Percentiles rank a stretch among this genome's conserved stretches.
phyloP scores from a whole-genome alignment of 2,888 invertebrate genomes.

The Chaitophorus viminalis region DNA sequence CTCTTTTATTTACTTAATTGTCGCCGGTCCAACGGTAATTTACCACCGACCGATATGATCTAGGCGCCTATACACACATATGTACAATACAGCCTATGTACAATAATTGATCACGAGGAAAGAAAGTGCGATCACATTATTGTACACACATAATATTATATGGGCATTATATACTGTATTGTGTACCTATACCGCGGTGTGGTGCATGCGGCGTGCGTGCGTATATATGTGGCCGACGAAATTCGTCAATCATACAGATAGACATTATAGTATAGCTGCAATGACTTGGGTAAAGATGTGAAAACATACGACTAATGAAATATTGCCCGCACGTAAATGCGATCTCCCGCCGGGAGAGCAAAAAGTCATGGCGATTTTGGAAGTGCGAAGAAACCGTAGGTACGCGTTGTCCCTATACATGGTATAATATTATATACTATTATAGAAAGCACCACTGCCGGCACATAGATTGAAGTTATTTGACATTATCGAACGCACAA shows the following conservation, averaged over 20 bases:
- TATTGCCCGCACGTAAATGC: neutral
- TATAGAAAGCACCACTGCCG: too few species aligned
- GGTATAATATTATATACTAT: neutral
- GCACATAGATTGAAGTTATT: too few species aligned
- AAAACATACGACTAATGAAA: constrained; percentile 8
- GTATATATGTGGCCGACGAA: constrained; percentile 3
- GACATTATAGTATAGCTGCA: constrained; percentile 27
- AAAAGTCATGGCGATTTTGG: neutral
- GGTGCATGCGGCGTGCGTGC: neutral
- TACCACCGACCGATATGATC: constrained; percentile 9
- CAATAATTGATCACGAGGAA: constrained; percentile 16
- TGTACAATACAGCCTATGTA: too few species aligned
- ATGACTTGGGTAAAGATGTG: constrained; percentile 45
- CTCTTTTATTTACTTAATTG: neutral
- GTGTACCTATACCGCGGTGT: too few species aligned
- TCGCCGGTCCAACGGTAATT: constrained; percentile 5
- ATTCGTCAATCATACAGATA: constrained; percentile 33
- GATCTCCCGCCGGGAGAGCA: neutral
- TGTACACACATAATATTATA: neutral
- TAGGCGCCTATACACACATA: neutral
- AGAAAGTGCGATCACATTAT: constrained; percentile 16
- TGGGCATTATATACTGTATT: constrained; percentile 8
- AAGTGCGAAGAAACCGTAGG: neutral
- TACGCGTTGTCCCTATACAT: too few species aligned
- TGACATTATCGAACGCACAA: neutral